Base-by-base conservation (phyloP, 2,888 invertebrate genomes). In the Coecobrya sp. region DNA sequence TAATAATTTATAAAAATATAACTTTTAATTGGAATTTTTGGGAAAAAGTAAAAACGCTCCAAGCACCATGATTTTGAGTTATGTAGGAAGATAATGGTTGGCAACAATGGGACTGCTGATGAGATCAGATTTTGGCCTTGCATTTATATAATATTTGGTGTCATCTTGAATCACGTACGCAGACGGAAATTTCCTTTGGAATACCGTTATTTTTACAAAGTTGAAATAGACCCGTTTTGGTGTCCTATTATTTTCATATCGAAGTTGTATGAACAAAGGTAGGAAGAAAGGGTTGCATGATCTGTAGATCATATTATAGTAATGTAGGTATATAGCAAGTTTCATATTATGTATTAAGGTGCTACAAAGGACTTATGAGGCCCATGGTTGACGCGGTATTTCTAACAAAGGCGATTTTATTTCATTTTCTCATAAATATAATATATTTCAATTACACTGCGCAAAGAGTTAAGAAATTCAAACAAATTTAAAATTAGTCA, bases 121-220 rank as follows among this genome's bases (percentile, higher is more conserved):
- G 79, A 49, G 27, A 79, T 8, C 42, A 30, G 30, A 65, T 30
- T n/a, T n/a, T 65, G 19, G 19, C 16, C 4, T 42, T 36, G 79
- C 79, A 79, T 79, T 79, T 79, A 79, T 79, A 79, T 79, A 49
- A 79, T 79, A 52, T 79, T 79, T 52, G 79, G 25, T 79, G n/a
- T n/a, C n/a, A n/a, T n/a, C n/a, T n/a, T n/a, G n/a, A n/a, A 49
- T 49, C 27, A 13, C 36, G 16, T 4, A 25, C 79, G 13, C 13
- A 22, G 52, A 8, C 2, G 79, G 27, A 79, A 49, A 79, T 25
- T 13, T 79, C 13, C 22, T n/a, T 16, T 49, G 52, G 16, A 45
- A 79, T 79, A 19, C 76, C 76, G 76, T 76, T 76, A 76, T 22
- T 30, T 7, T 30, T 7, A 49, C 49, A 49, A 55, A 10, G 70